Conservation (phyloP, 2,888 invertebrate genomes). For the Sphaeridia pumilis region DNA sequence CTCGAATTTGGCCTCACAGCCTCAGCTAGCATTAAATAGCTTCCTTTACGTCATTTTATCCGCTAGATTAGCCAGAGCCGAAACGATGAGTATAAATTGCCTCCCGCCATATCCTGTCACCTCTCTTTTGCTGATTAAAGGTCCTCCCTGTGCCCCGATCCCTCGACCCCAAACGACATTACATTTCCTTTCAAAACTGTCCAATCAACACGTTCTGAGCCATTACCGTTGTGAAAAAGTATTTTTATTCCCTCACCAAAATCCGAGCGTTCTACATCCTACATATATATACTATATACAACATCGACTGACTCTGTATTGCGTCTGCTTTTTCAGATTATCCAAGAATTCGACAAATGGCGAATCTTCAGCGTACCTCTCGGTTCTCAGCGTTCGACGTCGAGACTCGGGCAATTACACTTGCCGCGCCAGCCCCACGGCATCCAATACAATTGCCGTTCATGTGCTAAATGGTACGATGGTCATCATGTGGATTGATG, state of each 20-base stretch:
- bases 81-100: too few relatives aligned
- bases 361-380: constrained; percentile 27
- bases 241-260: background rate
- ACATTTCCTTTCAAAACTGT: too few relatives aligned
- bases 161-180: background rate
- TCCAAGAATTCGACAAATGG: constrained; percentile 31
- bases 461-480: constrained; percentile 53
- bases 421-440: constrained; percentile 44
- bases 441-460: constrained; percentile 48
- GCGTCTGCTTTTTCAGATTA: too few relatives aligned
- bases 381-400: constrained; percentile 43
- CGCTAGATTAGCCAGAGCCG: too few relatives aligned
- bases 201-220: background rate
- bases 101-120: background rate
- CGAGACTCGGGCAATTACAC: constrained; percentile 52
- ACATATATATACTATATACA: too few relatives aligned
- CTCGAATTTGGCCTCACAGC: too few relatives aligned
- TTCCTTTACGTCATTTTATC: background rate
- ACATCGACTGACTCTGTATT: too few relatives aligned
- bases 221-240: background rate
- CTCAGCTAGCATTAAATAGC: background rate
- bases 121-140: background rate
- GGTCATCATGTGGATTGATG: too few relatives aligned
- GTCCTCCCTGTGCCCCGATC: background rate
- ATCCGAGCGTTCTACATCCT: too few relatives aligned